Percentiles rank a stretch among this genome's conserved stretches.
phyloP scores from a whole-genome alignment of 2,113 vertebrate genomes.

The Paedocypris sp. region DNA sequence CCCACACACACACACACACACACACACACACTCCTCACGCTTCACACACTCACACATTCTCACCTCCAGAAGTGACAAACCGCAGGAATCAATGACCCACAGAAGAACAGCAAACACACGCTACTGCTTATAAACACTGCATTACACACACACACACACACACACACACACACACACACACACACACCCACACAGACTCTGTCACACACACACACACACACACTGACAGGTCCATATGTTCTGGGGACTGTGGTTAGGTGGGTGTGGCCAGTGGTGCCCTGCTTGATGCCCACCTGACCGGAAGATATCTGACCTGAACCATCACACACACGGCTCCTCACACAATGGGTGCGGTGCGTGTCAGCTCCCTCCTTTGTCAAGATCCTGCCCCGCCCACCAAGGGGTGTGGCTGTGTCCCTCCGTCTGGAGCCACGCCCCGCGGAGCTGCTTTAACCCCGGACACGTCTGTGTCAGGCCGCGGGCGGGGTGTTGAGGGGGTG shows the following conservation, averaged over 20 bases:
- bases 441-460: slow-evolving; percentile 55
- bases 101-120: no score
- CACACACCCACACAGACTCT: no score
- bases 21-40: no score
- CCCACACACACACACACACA: slow-evolving; percentile 18
- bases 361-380: slow-evolving; percentile 59
- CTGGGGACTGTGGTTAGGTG: slow-evolving; percentile 52
- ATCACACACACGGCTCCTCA: slow-evolving; percentile 58
- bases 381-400: slow-evolving; percentile 54
- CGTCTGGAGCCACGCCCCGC: slow-evolving; percentile 71
- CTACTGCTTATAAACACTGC: no score
- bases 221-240: slow-evolving; percentile 58
- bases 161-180: no score
- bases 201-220: no score
- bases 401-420: slow-evolving; percentile 59
- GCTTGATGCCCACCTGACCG: slow-evolving; percentile 49
- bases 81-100: not conserved
- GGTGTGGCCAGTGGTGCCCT: slow-evolving; percentile 43
- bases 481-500: no score
- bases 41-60: slow-evolving; percentile 21
- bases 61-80: slow-evolving; percentile 15
- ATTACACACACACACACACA: no score
- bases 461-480: slow-evolving; percentile 19
- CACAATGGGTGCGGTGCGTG: slow-evolving; percentile 60
- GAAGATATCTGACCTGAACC: slow-evolving; percentile 70